Evolutionary conservation across 2,113 vertebrate genomes (phyloP).

Genomic region (Psittacara wagleri): DNA sequence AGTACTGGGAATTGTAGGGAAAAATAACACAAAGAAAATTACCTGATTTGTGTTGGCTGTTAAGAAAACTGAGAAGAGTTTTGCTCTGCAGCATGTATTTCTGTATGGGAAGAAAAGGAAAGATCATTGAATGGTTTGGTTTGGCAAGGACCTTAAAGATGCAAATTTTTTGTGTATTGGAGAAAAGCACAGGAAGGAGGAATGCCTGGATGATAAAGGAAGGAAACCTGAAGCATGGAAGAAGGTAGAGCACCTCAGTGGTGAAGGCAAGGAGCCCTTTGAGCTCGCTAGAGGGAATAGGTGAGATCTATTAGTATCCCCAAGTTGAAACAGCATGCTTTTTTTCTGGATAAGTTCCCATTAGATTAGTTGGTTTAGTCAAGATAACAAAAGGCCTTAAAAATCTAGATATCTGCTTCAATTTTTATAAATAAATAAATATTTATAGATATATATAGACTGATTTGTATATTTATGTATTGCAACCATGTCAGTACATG

Average conservation of each 20-base stretch:
- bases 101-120: not conserved
- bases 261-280: not conserved
- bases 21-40: not conserved
- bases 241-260: not conserved
- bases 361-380: not conserved
- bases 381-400: not conserved
- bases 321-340: not conserved
- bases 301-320: not conserved
- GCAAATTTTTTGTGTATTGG: not conserved
- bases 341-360: not conserved
- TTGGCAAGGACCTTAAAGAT: not conserved
- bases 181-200: not conserved
- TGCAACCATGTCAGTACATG: not conserved
- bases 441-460: not conserved
- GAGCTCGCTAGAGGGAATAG: not conserved
- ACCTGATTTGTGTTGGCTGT: not conserved
- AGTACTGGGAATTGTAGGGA: not conserved
- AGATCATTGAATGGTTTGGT: not conserved
- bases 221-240: not conserved
- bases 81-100: not conserved
- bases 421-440: not conserved
- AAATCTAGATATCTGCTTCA: not conserved
- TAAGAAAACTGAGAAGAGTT: not conserved
- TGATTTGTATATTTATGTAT: not conserved
- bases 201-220: not conserved